Evolutionary conservation across 2,888 invertebrate genomes (phyloP).

Genomic region (Pseudococcus jackbeardsleyi): DNA sequence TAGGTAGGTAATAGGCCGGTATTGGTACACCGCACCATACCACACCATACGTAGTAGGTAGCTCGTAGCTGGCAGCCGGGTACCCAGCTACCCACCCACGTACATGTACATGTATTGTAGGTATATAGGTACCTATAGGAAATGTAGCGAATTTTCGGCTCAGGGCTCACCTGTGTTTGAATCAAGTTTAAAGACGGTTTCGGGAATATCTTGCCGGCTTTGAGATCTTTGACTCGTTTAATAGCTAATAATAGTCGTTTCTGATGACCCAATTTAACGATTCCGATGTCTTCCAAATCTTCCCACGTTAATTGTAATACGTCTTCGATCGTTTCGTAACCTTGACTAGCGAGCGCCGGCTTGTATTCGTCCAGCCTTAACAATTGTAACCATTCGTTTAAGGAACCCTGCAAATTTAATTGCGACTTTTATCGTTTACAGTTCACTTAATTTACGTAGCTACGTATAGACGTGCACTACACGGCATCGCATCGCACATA

Average conservation of each 20-base stretch:
- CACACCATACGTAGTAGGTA: too few relatives aligned
- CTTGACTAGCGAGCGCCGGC: slow-evolving; percentile 89
- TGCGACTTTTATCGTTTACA: neutral
- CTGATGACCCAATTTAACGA: slow-evolving; percentile 94
- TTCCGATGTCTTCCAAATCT: slow-evolving; percentile 97
- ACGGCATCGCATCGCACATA: too few relatives aligned
- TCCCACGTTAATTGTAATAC: slow-evolving; percentile 98
- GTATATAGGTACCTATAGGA: too few relatives aligned
- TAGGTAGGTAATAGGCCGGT: too few relatives aligned
- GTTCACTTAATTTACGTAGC: too few relatives aligned
- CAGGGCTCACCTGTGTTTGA: slow-evolving; percentile 70
- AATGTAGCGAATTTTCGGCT: too few relatives aligned
- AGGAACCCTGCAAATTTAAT: slow-evolving; percentile 78
- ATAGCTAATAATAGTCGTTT: slow-evolving; percentile 98
- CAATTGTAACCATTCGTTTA: slow-evolving; percentile 94
- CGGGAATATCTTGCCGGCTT: slow-evolving; percentile 80
- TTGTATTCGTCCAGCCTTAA: slow-evolving; percentile 94
- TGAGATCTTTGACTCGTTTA: slow-evolving; percentile 94
- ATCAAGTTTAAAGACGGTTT: slow-evolving; percentile 67
- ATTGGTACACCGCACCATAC: too few relatives aligned
- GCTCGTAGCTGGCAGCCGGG: too few relatives aligned
- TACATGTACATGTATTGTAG: too few relatives aligned
- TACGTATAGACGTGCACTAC: too few relatives aligned
- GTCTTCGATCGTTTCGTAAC: slow-evolving; percentile 93
- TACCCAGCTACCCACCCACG: too few relatives aligned